Percentiles rank a stretch among this genome's conserved stretches.
These are phyloP conservation scores for Drosophila koepferae DNA, from an alignment of 2,888 invertebrate genomes.

Conservation along the genomic window DNA sequence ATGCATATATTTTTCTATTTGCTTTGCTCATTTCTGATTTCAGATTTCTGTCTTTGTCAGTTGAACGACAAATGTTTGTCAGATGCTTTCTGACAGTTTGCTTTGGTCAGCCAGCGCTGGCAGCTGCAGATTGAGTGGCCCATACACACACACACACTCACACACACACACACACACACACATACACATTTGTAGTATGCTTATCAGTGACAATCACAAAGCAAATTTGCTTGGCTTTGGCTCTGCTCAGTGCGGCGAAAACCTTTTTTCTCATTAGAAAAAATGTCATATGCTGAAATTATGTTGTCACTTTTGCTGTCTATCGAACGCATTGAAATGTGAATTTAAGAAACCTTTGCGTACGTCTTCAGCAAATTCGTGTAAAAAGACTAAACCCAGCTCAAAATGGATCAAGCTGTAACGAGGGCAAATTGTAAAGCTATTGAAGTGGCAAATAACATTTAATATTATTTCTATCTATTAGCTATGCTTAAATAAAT, in stretches of 20 bases:
- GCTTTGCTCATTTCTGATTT: slow-evolving; percentile 41
- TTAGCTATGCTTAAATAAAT: not conserved
- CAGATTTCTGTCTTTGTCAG: slow-evolving; percentile 42
- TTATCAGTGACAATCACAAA: slow-evolving; percentile 61
- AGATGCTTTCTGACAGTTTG: slow-evolving; percentile 62
- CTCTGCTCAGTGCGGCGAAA: slow-evolving; percentile 26
- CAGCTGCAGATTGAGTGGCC: slow-evolving; percentile 44
- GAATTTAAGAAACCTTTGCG: slow-evolving; percentile 13
- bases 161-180: slow-evolving; percentile 12
- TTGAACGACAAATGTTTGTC: slow-evolving; percentile 57
- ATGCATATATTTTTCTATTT: slow-evolving; percentile 62
- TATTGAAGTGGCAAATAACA: not conserved
- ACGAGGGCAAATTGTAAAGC: not conserved
- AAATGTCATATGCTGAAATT: slow-evolving; percentile 74
- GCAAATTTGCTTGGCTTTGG: slow-evolving; percentile 52
- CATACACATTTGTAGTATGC: slow-evolving; percentile 14
- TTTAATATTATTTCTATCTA: not conserved
- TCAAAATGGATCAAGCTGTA: not conserved
- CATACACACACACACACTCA: slow-evolving; percentile 6
- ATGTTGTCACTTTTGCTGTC: slow-evolving; percentile 73
- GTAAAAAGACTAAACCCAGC: slow-evolving; percentile 29
- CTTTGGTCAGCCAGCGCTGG: slow-evolving; percentile 52
- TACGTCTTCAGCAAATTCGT: slow-evolving; percentile 40
- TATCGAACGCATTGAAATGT: slow-evolving; percentile 49
- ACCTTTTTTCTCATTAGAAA: slow-evolving; percentile 68